These are phyloP conservation scores for Anastrepha obliqua DNA, from an alignment of 1,140 invertebrate genomes.

Conservation along the genomic window DNA sequence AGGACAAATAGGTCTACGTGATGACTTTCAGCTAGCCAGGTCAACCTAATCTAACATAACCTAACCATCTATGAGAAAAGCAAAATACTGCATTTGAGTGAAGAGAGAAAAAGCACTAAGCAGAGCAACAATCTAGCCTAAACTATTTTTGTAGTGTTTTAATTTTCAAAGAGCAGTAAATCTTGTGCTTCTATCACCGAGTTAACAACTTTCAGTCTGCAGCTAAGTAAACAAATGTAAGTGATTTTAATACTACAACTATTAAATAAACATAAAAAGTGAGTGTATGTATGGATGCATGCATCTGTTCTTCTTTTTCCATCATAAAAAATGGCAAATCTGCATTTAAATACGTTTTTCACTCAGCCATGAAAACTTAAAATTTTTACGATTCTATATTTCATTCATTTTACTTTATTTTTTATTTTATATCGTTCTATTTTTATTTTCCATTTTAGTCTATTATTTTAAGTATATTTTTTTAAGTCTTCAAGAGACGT, in stretches of 20 bases:
- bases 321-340: background rate
- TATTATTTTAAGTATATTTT: background rate
- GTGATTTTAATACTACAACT: conserved; percentile 14
- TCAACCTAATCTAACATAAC: no score
- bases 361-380: background rate
- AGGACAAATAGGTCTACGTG: no score
- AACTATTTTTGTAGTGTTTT: no score
- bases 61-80: no score
- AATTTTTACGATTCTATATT: conserved; percentile 40
- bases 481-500: conserved; percentile 8
- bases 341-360: conserved; percentile 32
- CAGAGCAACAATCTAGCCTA: no score
- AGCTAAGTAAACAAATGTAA: background rate
- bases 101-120: no score
- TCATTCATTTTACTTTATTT: background rate
- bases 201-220: no score
- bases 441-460: conserved; percentile 25
- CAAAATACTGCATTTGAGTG: no score
- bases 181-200: no score
- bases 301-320: no score
- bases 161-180: no score
- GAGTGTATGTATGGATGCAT: background rate
- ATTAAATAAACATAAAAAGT: conserved; percentile 29
- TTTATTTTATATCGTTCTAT: background rate
- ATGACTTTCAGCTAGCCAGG: no score